phyloP scores from a whole-genome alignment of 2,888 invertebrate species.

The Temnothorax rugatulus region DNA sequence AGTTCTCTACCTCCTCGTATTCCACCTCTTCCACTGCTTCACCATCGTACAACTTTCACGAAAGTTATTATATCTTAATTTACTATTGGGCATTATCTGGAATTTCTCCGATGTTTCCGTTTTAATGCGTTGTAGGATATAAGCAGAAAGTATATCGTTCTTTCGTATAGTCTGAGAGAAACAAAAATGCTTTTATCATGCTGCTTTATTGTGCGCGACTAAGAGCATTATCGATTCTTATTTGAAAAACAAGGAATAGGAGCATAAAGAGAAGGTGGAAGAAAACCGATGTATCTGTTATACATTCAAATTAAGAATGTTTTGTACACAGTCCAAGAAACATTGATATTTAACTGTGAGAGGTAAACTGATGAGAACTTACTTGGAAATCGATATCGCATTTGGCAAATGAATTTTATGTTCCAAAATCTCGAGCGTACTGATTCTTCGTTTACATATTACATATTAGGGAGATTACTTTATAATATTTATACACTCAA shows the following conservation, averaged over 20 bases:
- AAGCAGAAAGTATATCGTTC: conserved; percentile 60
- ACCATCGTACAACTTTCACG: conserved; percentile 79
- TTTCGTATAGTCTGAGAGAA: conserved; percentile 36
- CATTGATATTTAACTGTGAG: conserved; percentile 8
- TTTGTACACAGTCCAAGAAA: not conserved
- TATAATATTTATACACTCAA: not conserved
- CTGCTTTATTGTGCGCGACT: conserved; percentile 26
- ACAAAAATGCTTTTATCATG: conserved; percentile 43
- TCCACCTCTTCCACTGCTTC: conserved; percentile 66
- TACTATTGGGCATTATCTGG: conserved; percentile 82
- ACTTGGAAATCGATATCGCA: conserved; percentile 28
- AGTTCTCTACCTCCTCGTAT: conserved; percentile 79
- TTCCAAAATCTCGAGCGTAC: not conserved
- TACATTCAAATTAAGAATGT: conserved; percentile 24
- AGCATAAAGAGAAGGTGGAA: not conserved
- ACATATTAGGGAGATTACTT: not conserved
- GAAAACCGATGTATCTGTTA: not conserved
- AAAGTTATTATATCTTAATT: conserved; percentile 85
- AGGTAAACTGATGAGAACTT: not conserved
- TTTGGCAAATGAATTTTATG: not conserved
- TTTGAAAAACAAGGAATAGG: not conserved
- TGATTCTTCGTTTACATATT: not conserved
- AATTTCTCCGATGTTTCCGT: conserved; percentile 80
- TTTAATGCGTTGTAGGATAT: conserved; percentile 71
- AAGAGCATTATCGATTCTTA: not conserved